Base-by-base conservation (phyloP, 2,888 invertebrate genomes). In the Notocelia uddmanniana region DNA sequence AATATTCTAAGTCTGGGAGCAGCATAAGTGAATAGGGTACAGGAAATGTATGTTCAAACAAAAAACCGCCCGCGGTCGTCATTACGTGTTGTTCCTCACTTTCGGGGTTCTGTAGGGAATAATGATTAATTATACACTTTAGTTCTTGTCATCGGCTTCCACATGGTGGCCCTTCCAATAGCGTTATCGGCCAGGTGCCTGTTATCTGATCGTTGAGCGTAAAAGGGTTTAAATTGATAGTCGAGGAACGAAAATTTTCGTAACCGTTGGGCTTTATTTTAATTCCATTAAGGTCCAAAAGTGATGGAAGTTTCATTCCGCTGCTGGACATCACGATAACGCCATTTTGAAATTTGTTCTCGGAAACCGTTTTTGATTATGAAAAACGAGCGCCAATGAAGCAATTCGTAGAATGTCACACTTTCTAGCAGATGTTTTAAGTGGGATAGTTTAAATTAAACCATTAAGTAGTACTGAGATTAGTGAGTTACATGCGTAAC, bases 111-210 rank as follows among this genome's bases (percentile, higher is more conserved):
- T 77, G 83, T 84, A 83, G 81, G 83, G 87, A 87, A 89, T 91
- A 89, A 88, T 92, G 92, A 93, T 93, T 92, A 92, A 93, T 92
- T 89, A 88, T 87, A 84, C 87, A 88, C 91, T 92, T 90, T 89
- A 88, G 85, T 85, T 84, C 88, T 82, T 90, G 91, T 92, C 92
- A 92, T 91, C 90, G 88, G 80, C 83, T 78, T 77, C 80, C 85
- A 83, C 81, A 86, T 85, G 85, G 80, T 76, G 79, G 78, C 83
- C 87, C 83, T 83, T 85, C 86, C 85, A 79, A 86, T 83, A 84
- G 86, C 88, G 88, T 87, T 88, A 89, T 88, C 88, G 60, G 76
- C 93, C 93, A 92, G 93, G 91, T 91, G 92, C 82, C 76, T 73
- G 80, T 85, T 92, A 93, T 93, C 93, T 89, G 93, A 93, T 93